Evolutionary conservation across 1,140 invertebrate species (phyloP).

Genomic region (Drosophila asahinai): DNA sequence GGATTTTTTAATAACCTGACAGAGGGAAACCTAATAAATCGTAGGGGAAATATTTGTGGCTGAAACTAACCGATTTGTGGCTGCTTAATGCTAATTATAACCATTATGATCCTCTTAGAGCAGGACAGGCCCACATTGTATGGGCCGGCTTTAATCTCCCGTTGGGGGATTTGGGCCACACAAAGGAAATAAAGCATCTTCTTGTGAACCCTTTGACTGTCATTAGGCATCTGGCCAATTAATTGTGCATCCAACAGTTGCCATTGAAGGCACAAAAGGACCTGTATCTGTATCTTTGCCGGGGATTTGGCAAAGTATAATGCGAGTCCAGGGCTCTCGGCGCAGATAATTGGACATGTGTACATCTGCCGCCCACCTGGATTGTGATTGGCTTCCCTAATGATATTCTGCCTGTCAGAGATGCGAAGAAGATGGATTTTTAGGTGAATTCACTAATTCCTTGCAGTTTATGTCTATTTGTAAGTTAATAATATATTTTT

Average conservation of each 20-base stretch:
- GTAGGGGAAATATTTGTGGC: too few species aligned
- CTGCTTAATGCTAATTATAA: conserved; percentile 7
- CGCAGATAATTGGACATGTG: conserved; percentile 39
- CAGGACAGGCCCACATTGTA: neutral
- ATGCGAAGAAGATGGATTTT: neutral
- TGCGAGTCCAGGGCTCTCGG: conserved; percentile 14
- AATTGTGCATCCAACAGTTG: conserved; percentile 46
- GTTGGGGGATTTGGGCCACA: conserved; percentile 18
- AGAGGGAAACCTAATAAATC: too few species aligned
- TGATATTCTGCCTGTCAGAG: neutral
- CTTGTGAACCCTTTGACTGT: conserved; percentile 39
- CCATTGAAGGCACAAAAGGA: conserved; percentile 9
- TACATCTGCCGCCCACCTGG: conserved; percentile 7
- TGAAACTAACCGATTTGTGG: too few species aligned
- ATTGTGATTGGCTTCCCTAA: neutral
- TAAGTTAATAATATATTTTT: too few species aligned
- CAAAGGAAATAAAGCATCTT: conserved; percentile 7
- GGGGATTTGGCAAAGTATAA: conserved; percentile 33
- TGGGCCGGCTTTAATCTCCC: neutral
- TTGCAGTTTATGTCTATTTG: too few species aligned
- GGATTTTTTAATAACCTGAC: too few species aligned
- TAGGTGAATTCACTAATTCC: too few species aligned
- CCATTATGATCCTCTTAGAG: neutral
- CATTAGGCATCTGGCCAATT: conserved; percentile 49
- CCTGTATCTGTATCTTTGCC: neutral